Base-by-base conservation (phyloP, 1,140 invertebrate species). In the Drosophila bocki region DNA sequence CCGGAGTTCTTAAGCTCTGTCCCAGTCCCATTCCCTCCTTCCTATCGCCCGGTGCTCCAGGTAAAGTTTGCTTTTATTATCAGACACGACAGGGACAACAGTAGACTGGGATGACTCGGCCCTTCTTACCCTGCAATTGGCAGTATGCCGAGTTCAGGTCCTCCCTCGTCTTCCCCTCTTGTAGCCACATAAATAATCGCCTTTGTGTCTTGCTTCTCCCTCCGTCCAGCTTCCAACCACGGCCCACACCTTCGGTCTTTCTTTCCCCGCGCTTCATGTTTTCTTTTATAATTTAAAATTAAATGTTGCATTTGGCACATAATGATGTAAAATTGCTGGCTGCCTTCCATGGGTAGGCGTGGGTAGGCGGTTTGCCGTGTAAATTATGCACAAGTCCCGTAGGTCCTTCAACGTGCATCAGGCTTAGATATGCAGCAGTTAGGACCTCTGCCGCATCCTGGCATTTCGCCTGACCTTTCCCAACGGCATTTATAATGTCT, bases 221-320 rank as follows among this genome's bases (percentile, higher is more conserved):
- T 17, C 42, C 62, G n/a, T 9, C 42, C 45, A 44, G 37, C 45
- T 3, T 7, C 42, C n/a, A 8, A 9, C 37, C 39, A 29, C 11
- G 41, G 7, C 29, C 51, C 48, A 33, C 32, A 22, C 44, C 22
- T 22, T 39, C 8, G 26, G 9, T 35, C 29, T 19, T 53, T 62
- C 45, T 51, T 39, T 39, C 3, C 41, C 68, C 65, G 62, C 57
- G 65, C 59, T 82, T 45, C 63, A 67, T 79, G 64, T 79, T 84
- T 90, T 85, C 58, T 68, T 90, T 88, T 84, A 79, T 90, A 90
- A 88, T 81, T 85, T 88, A 69, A 82, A 82, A 90, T 90, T 90
- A 90, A 90, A 90, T 90, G 81, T 90, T 90, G 85, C 86, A 90
- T 90, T 90, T 82, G 82, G 75, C 81, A 80, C 81, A 79, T 88